These are phyloP conservation scores for Heteronetta atricapilla DNA, from an alignment of 2,113 vertebrate species.

Conservation along the genomic window DNA sequence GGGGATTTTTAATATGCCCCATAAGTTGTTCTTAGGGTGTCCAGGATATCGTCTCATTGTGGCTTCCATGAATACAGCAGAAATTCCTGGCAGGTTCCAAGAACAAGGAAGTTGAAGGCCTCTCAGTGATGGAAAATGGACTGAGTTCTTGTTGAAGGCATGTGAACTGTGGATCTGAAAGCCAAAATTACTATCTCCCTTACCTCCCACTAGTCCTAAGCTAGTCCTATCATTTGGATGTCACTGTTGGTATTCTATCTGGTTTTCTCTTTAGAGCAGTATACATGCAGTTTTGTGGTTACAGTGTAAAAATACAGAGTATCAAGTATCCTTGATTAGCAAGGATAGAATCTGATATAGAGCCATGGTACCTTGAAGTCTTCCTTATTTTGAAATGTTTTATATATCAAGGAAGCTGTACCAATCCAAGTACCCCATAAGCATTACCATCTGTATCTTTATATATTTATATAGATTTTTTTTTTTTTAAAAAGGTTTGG, in stretches of 20 bases:
- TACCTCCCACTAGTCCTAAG: not conserved
- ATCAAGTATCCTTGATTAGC: not conserved
- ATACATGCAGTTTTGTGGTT: not conserved
- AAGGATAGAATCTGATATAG: not conserved
- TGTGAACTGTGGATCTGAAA: not conserved
- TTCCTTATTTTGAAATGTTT: not conserved
- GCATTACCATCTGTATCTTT: rapidly evolving
- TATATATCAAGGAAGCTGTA: not conserved
- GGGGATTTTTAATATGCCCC: not conserved
- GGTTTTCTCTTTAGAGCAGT: not conserved
- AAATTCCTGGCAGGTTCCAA: conserved; percentile 6
- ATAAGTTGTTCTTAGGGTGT: not conserved
- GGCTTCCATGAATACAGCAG: not conserved
- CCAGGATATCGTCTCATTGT: not conserved
- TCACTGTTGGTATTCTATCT: not conserved
- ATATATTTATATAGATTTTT: too few species aligned
- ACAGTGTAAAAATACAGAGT: not conserved
- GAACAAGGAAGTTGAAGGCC: not conserved
- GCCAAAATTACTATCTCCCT: not conserved
- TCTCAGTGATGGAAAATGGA: not conserved
- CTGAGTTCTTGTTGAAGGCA: not conserved
- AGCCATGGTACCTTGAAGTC: not conserved
- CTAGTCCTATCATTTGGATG: not conserved
- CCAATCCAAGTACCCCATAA: not conserved
- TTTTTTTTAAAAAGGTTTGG: not conserved